Conservation (phyloP, 2,113 vertebrate species). For the Heterochromis multidens region DNA sequence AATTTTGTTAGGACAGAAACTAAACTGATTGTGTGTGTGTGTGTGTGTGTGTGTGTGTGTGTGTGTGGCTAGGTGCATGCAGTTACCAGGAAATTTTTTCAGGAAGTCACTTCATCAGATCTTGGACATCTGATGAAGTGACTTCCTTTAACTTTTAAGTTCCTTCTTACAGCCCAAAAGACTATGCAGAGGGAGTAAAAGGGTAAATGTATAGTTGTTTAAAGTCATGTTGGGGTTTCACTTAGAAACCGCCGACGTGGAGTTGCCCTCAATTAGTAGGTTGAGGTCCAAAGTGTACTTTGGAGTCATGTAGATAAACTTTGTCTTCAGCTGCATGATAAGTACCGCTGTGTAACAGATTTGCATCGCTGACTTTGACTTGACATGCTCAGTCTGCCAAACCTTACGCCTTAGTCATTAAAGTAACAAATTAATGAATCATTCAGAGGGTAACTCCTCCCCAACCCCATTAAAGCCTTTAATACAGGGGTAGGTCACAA, state of each 20-base stretch:
- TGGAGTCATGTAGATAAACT: slow-evolving; percentile 41
- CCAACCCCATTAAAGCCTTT: slow-evolving; percentile 30
- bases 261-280: slow-evolving; percentile 49
- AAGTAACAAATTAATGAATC: neutral
- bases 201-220: neutral
- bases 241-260: slow-evolving; percentile 55
- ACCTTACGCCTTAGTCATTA: neutral
- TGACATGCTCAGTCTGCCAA: neutral
- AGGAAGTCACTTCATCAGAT: neutral
- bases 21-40: neutral
- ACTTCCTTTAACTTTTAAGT: neutral
- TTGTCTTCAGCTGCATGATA: slow-evolving; percentile 45
- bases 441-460: slow-evolving; percentile 45
- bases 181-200: neutral
- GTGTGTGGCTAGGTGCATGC: too few relatives aligned
- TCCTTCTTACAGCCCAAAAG: neutral
- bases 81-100: neutral
- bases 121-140: neutral
- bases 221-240: neutral
- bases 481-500: slow-evolving; percentile 33
- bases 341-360: neutral
- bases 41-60: too few relatives aligned
- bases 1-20: neutral
- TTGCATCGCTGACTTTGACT: neutral
- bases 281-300: slow-evolving; percentile 57